Evolutionary conservation across 2,888 invertebrate genomes (phyloP).

Genomic region (Apoderus coryli): DNA sequence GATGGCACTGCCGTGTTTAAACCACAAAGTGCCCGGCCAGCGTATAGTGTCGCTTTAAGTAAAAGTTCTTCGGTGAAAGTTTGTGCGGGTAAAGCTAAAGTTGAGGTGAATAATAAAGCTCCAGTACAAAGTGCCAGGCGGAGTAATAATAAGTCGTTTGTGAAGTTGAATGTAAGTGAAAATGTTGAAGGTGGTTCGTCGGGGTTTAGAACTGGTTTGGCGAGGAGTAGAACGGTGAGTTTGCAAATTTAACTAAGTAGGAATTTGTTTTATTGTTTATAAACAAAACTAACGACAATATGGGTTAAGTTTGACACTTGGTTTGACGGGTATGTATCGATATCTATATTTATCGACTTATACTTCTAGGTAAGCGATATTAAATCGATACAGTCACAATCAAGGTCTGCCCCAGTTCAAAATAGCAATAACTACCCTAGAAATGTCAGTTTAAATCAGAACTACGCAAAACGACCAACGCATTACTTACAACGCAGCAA

Average conservation of each 20-base stretch:
- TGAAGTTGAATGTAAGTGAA: no score
- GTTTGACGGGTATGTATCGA: background rate
- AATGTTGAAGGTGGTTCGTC: no score
- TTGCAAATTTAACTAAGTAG: no score
- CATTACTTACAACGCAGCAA: slow-evolving; percentile 21
- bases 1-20: slow-evolving; percentile 18
- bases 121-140: slow-evolving; percentile 4
- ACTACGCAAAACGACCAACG: slow-evolving; percentile 5
- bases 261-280: no score
- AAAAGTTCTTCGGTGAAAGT: slow-evolving; percentile 28
- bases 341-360: slow-evolving; percentile 3
- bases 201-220: no score
- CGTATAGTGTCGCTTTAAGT: slow-evolving; percentile 33
- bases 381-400: slow-evolving; percentile 5
- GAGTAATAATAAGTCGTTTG: no score
- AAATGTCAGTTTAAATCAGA: background rate
- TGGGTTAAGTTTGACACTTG: background rate
- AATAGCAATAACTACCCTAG: background rate
- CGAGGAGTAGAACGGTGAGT: slow-evolving; percentile 15
- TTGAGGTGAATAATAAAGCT: slow-evolving; percentile 21
- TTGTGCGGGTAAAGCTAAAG: slow-evolving; percentile 23
- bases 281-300: background rate
- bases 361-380: slow-evolving; percentile 11
- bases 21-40: slow-evolving; percentile 23
- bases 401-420: slow-evolving; percentile 2